Base-by-base conservation (phyloP, 2,797 vertebrate genomes). In the Aldrovandia affinis region DNA sequence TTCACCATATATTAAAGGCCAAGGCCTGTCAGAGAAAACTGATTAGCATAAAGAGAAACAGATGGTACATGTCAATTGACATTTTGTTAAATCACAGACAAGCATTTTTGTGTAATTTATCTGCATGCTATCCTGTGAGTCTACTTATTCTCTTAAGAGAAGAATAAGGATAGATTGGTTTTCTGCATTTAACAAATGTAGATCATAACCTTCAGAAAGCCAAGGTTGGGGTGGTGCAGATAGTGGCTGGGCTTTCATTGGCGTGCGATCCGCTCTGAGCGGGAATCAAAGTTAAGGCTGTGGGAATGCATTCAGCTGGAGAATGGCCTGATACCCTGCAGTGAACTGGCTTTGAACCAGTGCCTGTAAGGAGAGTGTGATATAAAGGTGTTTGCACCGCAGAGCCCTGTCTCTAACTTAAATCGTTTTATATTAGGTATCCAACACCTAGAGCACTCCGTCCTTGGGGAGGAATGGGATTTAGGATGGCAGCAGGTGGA, bases 21-120 rank as follows among this genome's bases (percentile, higher is more conserved):
- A 55, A 8, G 14, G 78, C 44, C 7, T 36, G 22, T 47, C 25
- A 86, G 83, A 86, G 80, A 83, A 59, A 79, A 57, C 82, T 63
- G 50, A 77, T 85, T 85, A 2, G 55, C 2, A 80, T 83, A 57
- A 86, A 85, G 83, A 80, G 80, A 89, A 91, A 91, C 82, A 89
- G 89, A 90, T 85, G 86, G 30, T 82, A 42, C 52, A 3, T 28
- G 75, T 79, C 78, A 75, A 75, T 73, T 84, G 63, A 84, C 61
- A 81, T 87, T 42, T 79, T 84, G 79, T 79, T 81, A 87, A 83
- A 78, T 82, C 54, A 59, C 28, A 57, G 57, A 81, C 54, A 79
- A 30, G 63, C 83, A 70, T 81, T 85, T n/a, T 79, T 57, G 20
- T 77, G 65, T 78, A 81, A 85, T 87, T 81, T 36, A 30, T 57